Percentiles rank a stretch among this genome's conserved stretches.
Evolutionary conservation across 2,113 vertebrate genomes (phyloP).

Genomic region (Microcebus ravelobensis): DNA sequence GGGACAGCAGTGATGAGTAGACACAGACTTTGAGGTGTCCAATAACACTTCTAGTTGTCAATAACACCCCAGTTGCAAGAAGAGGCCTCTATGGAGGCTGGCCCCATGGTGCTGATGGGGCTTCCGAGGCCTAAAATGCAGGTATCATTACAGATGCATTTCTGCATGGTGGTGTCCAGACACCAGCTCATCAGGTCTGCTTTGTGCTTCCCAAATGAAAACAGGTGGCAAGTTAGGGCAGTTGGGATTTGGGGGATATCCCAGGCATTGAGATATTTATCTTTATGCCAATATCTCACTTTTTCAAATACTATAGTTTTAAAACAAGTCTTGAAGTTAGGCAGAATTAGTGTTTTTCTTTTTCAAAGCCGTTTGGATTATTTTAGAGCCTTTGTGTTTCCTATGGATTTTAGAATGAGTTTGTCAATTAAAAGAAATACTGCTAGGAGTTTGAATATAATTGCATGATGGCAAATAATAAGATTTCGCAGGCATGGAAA

Average conservation of each 20-base stretch:
- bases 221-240: background rate
- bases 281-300: background rate
- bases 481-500: background rate
- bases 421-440: background rate
- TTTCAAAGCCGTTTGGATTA: background rate
- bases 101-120: too few relatives aligned
- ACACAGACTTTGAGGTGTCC: background rate
- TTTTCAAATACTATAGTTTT: background rate
- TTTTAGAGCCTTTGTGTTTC: background rate
- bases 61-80: background rate
- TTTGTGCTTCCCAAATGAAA: background rate
- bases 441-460: background rate
- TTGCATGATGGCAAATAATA: constrained; percentile 3
- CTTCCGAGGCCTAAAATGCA: background rate
- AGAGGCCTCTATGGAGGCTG: background rate
- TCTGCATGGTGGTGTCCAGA: background rate
- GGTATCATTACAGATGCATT: background rate
- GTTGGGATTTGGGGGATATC: background rate
- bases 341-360: background rate
- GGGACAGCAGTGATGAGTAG: background rate
- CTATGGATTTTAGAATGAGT: background rate
- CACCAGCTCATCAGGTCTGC: background rate
- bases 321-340: background rate
- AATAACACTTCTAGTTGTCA: background rate
- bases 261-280: background rate